phyloP scores from a whole-genome alignment of 2,888 invertebrate genomes.

The Polydrusus tereticollis region DNA sequence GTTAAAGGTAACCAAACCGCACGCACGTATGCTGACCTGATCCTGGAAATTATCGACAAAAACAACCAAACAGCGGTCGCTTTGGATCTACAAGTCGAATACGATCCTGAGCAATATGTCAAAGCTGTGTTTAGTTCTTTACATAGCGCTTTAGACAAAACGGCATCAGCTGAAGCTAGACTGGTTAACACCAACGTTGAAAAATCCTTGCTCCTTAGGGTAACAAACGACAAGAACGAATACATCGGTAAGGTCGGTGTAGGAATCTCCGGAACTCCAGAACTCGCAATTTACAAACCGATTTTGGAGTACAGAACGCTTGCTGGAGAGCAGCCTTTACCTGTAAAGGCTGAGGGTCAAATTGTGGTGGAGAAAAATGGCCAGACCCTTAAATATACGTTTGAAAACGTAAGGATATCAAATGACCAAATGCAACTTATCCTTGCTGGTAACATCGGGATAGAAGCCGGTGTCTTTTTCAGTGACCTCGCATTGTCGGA shows the following conservation, averaged over 20 bases:
- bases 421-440: constrained; percentile 66
- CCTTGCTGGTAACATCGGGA: constrained; percentile 70
- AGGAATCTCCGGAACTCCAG: constrained; percentile 70
- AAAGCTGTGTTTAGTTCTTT: constrained; percentile 74
- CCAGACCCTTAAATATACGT: constrained; percentile 69
- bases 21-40: constrained; percentile 53
- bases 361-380: constrained; percentile 64
- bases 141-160: constrained; percentile 75
- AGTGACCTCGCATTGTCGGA: constrained; percentile 70
- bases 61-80: constrained; percentile 75
- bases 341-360: constrained; percentile 71
- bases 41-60: constrained; percentile 75
- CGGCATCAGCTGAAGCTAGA: constrained; percentile 71
- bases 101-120: constrained; percentile 71
- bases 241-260: constrained; percentile 78
- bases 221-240: constrained; percentile 71
- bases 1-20: neutral
- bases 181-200: constrained; percentile 73
- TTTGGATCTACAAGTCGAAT: constrained; percentile 70
- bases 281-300: constrained; percentile 74
- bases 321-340: constrained; percentile 64
- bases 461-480: constrained; percentile 64
- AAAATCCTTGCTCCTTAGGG: constrained; percentile 71
- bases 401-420: constrained; percentile 71
- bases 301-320: constrained; percentile 77